These are phyloP conservation scores for Lampris megalopsis DNA, from an alignment of 2,113 vertebrate genomes.

Conservation along the genomic window DNA sequence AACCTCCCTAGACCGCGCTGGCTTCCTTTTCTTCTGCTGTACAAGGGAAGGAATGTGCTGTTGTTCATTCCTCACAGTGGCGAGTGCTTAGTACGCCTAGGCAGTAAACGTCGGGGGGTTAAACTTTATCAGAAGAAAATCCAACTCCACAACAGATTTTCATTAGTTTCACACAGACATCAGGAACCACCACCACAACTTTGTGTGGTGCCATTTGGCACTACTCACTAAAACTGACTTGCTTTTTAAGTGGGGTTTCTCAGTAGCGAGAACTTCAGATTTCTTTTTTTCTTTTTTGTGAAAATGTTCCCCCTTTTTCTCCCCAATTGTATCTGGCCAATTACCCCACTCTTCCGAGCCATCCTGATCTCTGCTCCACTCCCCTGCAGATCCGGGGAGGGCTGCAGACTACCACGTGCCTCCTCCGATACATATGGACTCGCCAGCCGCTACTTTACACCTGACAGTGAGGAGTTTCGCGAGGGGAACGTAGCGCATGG, in stretches of 20 bases:
- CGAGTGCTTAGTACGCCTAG: slow-evolving; percentile 12
- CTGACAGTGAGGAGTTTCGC: too few species aligned
- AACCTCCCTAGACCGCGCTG: not conserved
- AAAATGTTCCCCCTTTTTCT: too few species aligned
- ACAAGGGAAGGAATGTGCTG: slow-evolving; percentile 22
- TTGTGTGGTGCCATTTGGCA: not conserved
- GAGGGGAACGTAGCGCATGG: too few species aligned
- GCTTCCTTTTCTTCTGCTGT: slow-evolving; percentile 11
- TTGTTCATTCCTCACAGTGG: slow-evolving; percentile 5
- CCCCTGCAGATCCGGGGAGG: too few species aligned
- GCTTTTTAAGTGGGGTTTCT: not conserved
- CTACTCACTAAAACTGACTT: not conserved
- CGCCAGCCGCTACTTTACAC: too few species aligned
- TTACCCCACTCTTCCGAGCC: too few species aligned
- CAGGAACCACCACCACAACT: not conserved
- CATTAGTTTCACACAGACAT: slow-evolving; percentile 20
- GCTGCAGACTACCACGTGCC: too few species aligned
- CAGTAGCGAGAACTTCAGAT: not conserved
- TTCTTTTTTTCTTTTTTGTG: too few species aligned
- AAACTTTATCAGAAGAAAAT: not conserved
- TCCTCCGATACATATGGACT: too few species aligned
- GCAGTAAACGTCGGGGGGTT: not conserved
- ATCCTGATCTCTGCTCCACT: too few species aligned
- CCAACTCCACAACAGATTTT: slow-evolving; percentile 8
- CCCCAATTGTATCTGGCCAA: too few species aligned